These are phyloP conservation scores for Ornithoptera priamus DNA, from an alignment of 2,888 invertebrate genomes.

Conservation along the genomic window DNA sequence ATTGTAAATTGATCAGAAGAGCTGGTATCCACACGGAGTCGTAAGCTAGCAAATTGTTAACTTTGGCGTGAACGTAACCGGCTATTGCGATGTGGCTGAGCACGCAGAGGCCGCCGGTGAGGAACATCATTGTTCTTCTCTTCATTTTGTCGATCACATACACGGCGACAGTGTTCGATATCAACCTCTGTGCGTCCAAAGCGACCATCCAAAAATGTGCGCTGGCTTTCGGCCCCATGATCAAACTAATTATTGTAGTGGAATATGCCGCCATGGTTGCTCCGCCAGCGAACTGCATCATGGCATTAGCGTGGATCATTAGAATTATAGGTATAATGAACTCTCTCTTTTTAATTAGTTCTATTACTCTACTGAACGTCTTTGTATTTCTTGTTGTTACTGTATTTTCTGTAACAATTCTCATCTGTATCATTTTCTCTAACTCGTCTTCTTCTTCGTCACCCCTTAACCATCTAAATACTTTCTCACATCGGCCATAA, in stretches of 20 bases:
- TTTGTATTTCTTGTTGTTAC: conserved; percentile 34
- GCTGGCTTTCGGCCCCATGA: conserved; percentile 79
- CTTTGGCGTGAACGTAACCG: conserved; percentile 53
- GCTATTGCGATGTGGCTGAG: conserved; percentile 76
- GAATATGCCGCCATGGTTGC: conserved; percentile 84
- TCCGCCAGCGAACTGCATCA: conserved; percentile 83
- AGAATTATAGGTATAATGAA: conserved; percentile 79
- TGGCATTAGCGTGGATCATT: conserved; percentile 80
- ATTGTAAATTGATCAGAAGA: conserved; percentile 73
- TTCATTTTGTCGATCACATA: conserved; percentile 78
- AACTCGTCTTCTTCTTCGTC: conserved; percentile 60
- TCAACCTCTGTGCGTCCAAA: conserved; percentile 80
- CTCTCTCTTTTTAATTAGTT: conserved; percentile 52
- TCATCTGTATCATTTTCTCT: conserved; percentile 51
- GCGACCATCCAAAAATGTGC: conserved; percentile 82
- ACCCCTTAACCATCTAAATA: conserved; percentile 79
- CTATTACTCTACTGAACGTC: conserved; percentile 34
- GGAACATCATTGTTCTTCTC: conserved; percentile 80
- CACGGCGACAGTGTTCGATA: conserved; percentile 80
- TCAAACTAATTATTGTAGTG: conserved; percentile 77
- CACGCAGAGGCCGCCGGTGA: conserved; percentile 79
- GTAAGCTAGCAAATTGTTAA: conserved; percentile 41
- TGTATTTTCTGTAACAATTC: conserved; percentile 39
- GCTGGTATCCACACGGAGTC: conserved; percentile 68
- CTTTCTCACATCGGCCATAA: conserved; percentile 72